phyloP scores from a whole-genome alignment of 53 echinoderm and acorn worm genomes.

The Holothuria leucospilota region DNA sequence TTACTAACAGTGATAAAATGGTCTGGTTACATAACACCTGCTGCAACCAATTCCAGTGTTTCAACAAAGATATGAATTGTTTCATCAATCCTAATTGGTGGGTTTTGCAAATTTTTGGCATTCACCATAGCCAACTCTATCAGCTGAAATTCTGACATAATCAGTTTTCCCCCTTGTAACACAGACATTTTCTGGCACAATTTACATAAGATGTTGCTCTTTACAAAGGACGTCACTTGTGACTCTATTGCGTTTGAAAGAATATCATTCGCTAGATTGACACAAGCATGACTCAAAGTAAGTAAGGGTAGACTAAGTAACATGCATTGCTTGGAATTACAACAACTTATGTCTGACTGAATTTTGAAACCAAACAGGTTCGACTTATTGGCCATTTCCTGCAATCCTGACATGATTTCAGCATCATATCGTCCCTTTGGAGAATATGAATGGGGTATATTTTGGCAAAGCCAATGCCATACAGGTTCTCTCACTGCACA shows the following conservation, averaged over 20 bases:
- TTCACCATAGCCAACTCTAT: no score
- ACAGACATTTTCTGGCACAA: no score
- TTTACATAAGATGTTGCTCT: not conserved
- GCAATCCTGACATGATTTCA: constrained; percentile 10
- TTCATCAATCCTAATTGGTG: not conserved
- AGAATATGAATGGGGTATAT: not conserved
- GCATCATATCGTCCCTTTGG: constrained; percentile 29
- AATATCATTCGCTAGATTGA: no score
- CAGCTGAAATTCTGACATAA: no score
- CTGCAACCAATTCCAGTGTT: no score
- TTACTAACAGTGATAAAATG: no score
- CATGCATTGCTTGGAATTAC: not conserved
- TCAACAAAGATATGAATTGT: not conserved
- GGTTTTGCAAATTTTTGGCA: not conserved
- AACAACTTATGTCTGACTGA: not conserved
- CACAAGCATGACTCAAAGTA: no score
- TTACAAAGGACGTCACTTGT: not conserved
- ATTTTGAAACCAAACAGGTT: not conserved
- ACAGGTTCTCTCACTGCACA: no score
- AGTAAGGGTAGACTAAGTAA: not conserved
- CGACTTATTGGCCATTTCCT: not conserved
- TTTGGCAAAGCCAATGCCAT: constrained; percentile 2
- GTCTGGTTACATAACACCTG: no score
- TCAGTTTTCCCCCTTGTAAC: no score
- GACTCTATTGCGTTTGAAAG: no score